Percentiles rank a stretch among this genome's conserved stretches.
Conservation (phyloP, 1,140 invertebrate genomes). For the Cydia strobilella region DNA sequence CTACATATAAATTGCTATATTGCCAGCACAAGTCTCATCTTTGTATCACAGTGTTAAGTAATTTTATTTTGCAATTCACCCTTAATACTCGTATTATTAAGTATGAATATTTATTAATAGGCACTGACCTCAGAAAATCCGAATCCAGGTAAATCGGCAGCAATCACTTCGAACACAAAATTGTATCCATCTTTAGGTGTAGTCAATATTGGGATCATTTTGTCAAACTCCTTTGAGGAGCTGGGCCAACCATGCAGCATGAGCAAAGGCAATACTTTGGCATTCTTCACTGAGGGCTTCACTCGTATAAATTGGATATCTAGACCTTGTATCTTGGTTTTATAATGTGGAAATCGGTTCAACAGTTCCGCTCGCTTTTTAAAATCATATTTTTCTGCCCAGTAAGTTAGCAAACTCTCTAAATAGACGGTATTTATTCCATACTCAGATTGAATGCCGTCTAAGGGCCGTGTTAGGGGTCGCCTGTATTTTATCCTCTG, state of each 20-base stretch:
- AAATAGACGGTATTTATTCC: slow-evolving; percentile 88
- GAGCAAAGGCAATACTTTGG: slow-evolving; percentile 86
- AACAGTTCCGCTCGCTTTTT: slow-evolving; percentile 83
- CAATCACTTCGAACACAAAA: slow-evolving; percentile 90
- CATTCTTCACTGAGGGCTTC: slow-evolving; percentile 67
- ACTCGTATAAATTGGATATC: slow-evolving; percentile 88
- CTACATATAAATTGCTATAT: no score
- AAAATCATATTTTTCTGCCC: slow-evolving; percentile 89
- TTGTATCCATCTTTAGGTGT: slow-evolving; percentile 81
- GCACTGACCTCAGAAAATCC: slow-evolving; percentile 86
- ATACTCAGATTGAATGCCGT: slow-evolving; percentile 87
- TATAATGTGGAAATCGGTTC: slow-evolving; percentile 88
- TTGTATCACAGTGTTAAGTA: no score
- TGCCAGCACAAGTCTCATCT: no score
- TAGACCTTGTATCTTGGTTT: slow-evolving; percentile 86
- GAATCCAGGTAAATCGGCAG: slow-evolving; percentile 92
- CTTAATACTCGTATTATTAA: no score
- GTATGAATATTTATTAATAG: no score
- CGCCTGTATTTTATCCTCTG: slow-evolving; percentile 81
- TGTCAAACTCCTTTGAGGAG: slow-evolving; percentile 92
- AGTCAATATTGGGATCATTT: slow-evolving; percentile 88
- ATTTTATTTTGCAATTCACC: no score
- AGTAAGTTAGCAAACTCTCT: slow-evolving; percentile 85
- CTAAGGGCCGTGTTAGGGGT: slow-evolving; percentile 82
- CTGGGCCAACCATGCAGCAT: slow-evolving; percentile 97